Conservation (phyloP, 2,797 vertebrate genomes). For the Prunella strophiata region DNA sequence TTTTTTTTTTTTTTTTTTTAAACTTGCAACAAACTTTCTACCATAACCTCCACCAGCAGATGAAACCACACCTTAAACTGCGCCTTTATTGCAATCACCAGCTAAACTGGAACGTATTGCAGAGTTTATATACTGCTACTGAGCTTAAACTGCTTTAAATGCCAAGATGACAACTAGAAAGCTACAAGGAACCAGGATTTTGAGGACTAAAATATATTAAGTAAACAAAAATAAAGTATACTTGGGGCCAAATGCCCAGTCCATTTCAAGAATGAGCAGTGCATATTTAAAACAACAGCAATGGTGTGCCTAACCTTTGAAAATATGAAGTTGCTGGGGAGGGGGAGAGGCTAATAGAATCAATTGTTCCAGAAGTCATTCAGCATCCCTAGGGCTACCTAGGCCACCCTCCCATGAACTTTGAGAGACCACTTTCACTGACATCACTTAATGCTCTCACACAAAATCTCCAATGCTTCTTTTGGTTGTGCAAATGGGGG, state of each 20-base stretch:
- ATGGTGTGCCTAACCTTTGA: constrained; percentile 86
- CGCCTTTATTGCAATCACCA: constrained; percentile 78
- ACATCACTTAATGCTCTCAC: constrained; percentile 67
- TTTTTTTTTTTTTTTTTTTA: constrained; percentile 22
- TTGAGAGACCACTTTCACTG: constrained; percentile 56
- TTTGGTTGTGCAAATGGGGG: constrained; percentile 67
- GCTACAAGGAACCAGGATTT: constrained; percentile 68
- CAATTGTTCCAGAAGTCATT: constrained; percentile 62
- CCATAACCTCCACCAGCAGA: constrained; percentile 72
- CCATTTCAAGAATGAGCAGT: constrained; percentile 74
- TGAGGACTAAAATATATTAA: constrained; percentile 66
- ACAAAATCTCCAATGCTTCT: constrained; percentile 55
- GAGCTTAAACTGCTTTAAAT: constrained; percentile 70
- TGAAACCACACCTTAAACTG: constrained; percentile 74
- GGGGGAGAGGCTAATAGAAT: constrained; percentile 49
- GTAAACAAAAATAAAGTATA: constrained; percentile 71
- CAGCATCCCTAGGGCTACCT: constrained; percentile 38
- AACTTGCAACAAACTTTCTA: constrained; percentile 78
- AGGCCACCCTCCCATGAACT: constrained; percentile 57
- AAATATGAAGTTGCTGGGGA: constrained; percentile 59
- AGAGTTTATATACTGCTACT: constrained; percentile 70
- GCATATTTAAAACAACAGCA: constrained; percentile 77
- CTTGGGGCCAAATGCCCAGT: constrained; percentile 58
- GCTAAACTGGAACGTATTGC: constrained; percentile 75
- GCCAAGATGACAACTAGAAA: constrained; percentile 66